Conservation (phyloP, 2,888 invertebrate species). For the Himalopsyche kuldschensis region DNA sequence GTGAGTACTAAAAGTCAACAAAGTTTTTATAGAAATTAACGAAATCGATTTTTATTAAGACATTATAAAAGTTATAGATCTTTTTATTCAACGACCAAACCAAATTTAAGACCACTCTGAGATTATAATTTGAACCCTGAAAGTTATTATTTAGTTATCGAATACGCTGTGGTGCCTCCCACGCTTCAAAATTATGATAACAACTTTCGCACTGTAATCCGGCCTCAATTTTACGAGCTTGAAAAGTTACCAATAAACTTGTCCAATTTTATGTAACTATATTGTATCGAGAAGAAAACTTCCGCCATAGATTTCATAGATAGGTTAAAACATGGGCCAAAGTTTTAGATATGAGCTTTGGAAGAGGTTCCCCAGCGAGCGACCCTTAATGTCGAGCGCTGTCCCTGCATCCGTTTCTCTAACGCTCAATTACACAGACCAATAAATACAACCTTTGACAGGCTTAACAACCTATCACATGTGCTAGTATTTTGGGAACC, state of each 20-base stretch:
- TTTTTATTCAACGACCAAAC: too few species aligned
- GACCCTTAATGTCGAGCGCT: neutral
- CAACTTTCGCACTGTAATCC: too few species aligned
- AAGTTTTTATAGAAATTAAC: too few species aligned
- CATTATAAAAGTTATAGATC: too few species aligned
- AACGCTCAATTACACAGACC: neutral
- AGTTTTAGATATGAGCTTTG: neutral
- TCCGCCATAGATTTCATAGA: neutral
- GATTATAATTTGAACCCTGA: too few species aligned
- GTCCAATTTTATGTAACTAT: neutral
- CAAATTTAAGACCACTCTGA: too few species aligned
- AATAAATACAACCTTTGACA: neutral
- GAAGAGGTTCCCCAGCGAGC: neutral
- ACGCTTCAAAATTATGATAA: too few species aligned
- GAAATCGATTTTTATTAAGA: too few species aligned
- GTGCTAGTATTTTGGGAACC: neutral
- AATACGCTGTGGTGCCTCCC: too few species aligned
- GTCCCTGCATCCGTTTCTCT: neutral
- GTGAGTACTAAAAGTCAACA: too few species aligned
- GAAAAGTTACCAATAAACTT: neutral
- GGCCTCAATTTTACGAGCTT: too few species aligned
- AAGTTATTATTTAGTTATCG: neutral
- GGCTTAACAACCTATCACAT: neutral
- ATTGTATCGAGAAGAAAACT: neutral
- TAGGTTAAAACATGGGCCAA: neutral